These are phyloP conservation scores for Protonibea diacanthus DNA, from an alignment of 2,797 vertebrate genomes.

Conservation along the genomic window DNA sequence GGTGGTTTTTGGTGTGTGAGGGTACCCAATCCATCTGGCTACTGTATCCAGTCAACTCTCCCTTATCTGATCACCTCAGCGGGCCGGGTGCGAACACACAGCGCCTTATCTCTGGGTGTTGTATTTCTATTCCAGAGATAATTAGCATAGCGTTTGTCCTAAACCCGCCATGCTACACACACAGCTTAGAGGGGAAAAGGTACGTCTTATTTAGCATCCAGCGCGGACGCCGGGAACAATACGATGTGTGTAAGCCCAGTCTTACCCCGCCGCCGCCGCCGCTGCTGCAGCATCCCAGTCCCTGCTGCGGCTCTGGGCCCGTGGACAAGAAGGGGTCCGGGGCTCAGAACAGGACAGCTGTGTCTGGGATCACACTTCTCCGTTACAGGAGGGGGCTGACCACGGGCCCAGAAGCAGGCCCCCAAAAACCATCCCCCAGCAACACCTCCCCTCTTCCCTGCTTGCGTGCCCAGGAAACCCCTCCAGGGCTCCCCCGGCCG, in stretches of 20 bases:
- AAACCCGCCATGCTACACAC: slow-evolving; percentile 63
- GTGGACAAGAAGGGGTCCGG: slow-evolving; percentile 66
- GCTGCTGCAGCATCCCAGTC: slow-evolving; percentile 40
- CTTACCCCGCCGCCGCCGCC: slow-evolving; percentile 35
- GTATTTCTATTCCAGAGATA: slow-evolving; percentile 75
- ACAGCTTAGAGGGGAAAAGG: slow-evolving; percentile 43
- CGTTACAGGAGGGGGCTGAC: slow-evolving; percentile 76
- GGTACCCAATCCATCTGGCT: slow-evolving; percentile 70
- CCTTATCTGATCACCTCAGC: slow-evolving; percentile 80
- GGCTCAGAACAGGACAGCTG: slow-evolving; percentile 72
- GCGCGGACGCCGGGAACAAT: slow-evolving; percentile 61
- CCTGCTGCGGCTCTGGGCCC: slow-evolving; percentile 53
- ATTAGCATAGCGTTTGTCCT: slow-evolving; percentile 82
- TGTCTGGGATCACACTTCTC: slow-evolving; percentile 77
- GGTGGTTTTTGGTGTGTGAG: slow-evolving; percentile 45
- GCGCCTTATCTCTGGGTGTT: slow-evolving; percentile 77
- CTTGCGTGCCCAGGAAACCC: slow-evolving; percentile 77
- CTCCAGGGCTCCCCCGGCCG: slow-evolving; percentile 75
- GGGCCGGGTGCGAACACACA: slow-evolving; percentile 78
- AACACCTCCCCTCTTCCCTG: slow-evolving; percentile 53
- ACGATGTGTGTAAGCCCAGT: slow-evolving; percentile 64
- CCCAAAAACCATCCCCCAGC: slow-evolving; percentile 40
- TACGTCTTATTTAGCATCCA: slow-evolving; percentile 70
- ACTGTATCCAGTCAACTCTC: slow-evolving; percentile 68
- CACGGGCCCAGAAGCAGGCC: slow-evolving; percentile 49